These are phyloP conservation scores for Drosophila borborema DNA, from an alignment of 2,888 invertebrate species.

Conservation along the genomic window DNA sequence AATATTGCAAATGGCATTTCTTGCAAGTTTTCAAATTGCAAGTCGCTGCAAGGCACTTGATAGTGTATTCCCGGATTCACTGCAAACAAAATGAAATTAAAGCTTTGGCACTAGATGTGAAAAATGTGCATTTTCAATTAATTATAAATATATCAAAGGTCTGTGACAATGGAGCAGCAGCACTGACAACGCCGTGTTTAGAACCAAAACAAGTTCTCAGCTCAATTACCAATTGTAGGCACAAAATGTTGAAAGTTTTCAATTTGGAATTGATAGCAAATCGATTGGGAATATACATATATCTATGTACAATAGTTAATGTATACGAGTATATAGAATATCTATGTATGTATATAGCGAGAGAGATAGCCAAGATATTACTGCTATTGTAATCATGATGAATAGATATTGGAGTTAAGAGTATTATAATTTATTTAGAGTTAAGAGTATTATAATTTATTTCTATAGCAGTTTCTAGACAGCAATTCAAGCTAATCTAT, in stretches of 20 bases:
- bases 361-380: background rate
- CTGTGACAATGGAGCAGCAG: conserved; percentile 8
- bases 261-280: conserved; percentile 5
- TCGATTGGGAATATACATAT: background rate
- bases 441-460: no score
- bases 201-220: conserved; percentile 14
- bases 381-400: no score
- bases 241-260: background rate
- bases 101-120: conserved; percentile 23
- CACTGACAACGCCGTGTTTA: conserved; percentile 1
- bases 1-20: conserved; percentile 72
- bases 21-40: conserved; percentile 27
- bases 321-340: background rate
- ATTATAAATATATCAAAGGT: conserved; percentile 27
- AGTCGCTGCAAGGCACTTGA: conserved; percentile 8
- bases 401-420: no score
- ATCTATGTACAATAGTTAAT: no score
- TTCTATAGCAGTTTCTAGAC: no score
- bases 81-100: conserved; percentile 22
- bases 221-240: conserved; percentile 8
- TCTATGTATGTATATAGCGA: background rate
- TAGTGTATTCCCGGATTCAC: background rate
- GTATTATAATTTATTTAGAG: no score
- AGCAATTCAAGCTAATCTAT: no score
- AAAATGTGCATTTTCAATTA: conserved; percentile 46